phyloP scores from a whole-genome alignment of 1,140 invertebrate genomes.

The Trichoplusia ni region DNA sequence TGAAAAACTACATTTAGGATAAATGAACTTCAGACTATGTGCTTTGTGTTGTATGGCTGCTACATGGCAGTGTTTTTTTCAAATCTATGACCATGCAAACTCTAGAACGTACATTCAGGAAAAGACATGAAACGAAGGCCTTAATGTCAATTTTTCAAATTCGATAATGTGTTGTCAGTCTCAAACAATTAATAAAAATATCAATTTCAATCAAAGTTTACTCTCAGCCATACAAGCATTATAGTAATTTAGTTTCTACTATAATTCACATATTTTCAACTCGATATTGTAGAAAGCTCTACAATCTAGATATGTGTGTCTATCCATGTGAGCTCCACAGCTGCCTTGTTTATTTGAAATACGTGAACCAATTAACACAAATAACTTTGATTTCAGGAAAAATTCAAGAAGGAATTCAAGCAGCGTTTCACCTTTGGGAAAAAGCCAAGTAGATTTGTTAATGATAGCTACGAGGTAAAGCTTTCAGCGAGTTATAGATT shows the following conservation, averaged over 20 bases:
- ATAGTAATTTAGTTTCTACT: too few relatives aligned
- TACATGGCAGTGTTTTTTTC: too few relatives aligned
- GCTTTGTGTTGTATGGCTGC: neutral
- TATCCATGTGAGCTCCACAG: neutral
- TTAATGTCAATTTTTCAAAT: too few relatives aligned
- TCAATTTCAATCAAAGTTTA: too few relatives aligned
- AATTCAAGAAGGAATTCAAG: conserved; percentile 87
- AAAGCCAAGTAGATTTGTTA: conserved; percentile 73
- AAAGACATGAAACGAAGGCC: too few relatives aligned
- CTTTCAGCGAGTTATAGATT: neutral
- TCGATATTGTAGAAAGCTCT: neutral
- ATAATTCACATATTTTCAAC: too few relatives aligned
- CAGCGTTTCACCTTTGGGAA: conserved; percentile 83
- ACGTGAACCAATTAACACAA: neutral
- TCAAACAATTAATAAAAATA: too few relatives aligned
- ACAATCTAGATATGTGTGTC: neutral
- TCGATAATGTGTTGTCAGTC: too few relatives aligned
- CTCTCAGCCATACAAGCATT: too few relatives aligned
- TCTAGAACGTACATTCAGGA: too few relatives aligned
- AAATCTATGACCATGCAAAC: too few relatives aligned
- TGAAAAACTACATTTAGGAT: neutral
- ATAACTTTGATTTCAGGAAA: conserved; percentile 82
- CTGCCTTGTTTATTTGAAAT: neutral
- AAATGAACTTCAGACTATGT: neutral
- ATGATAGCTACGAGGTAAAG: conserved; percentile 73